Base-by-base conservation (phyloP, 2,113 vertebrate genomes). In the Callocephalon fimbriatum region DNA sequence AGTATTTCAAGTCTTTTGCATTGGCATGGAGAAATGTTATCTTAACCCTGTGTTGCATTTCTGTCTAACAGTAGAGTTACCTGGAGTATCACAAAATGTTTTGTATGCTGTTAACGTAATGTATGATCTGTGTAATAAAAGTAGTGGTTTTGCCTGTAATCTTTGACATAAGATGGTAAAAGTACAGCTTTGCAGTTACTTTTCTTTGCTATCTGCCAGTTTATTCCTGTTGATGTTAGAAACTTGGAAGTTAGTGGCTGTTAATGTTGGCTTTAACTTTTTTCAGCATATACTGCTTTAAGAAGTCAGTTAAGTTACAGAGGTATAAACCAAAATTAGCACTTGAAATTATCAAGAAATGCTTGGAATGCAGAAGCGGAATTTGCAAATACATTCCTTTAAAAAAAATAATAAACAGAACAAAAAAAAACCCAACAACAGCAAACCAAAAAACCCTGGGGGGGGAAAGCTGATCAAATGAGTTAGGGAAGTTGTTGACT, bases 61-160 rank as follows among this genome's bases (percentile, higher is more conserved):
- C n/a, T 91, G 38, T 54, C 15, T 32, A 19, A 4, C 17, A 40
- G 8, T 40, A 12, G 14, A 23, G 14, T 73, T 79, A 45, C 7
- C 1, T 27, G 23, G 27, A 29, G 4, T 82, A 22, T 25, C 0
- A 0, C 5, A 1, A 50, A 61, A 54, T 20, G 17, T 38, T 73
- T 58, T 18, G 8, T 2, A 1, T 59, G 15, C 25, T 50, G 9
- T 76, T 94, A 83, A 9, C 20, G 3, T 73, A 25, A 21, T 20
- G 2, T 48, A 12, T 58, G 6, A 44, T 38, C 12, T 22, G 2
- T 56, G 9, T 85, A 47, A 26, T 32, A 47, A 72, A 80, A 47
- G 3, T 8, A 58, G 2, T 54, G 15, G 3, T 53, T 86, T 6
- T 27, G 3, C 3, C 1, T 27, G 35, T 9, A 59, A 35, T 83